Conservation (phyloP, 2,113 vertebrate species). For the Psettodes erumei region DNA sequence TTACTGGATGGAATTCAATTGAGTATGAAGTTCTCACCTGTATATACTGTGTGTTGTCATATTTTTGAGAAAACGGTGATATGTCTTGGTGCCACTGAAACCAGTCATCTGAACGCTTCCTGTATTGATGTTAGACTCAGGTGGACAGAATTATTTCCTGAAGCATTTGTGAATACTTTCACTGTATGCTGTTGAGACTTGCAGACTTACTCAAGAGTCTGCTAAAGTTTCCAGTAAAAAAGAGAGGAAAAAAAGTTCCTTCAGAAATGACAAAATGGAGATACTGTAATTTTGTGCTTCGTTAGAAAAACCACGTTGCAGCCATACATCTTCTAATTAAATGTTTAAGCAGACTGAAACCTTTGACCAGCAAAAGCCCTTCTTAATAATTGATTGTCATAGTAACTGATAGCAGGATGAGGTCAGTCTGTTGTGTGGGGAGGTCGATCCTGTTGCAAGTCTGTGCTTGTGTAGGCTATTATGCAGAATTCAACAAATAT, state of each 20-base stretch:
- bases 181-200: constrained; percentile 6
- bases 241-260: neutral
- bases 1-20: neutral
- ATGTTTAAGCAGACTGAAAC: constrained; percentile 36
- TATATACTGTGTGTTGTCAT: neutral
- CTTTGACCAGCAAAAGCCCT: constrained; percentile 9
- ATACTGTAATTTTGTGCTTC: neutral
- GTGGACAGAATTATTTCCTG: constrained; percentile 2
- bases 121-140: neutral
- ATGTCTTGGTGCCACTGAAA: neutral
- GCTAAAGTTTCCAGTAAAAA: neutral
- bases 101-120: constrained; percentile 2
- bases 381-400: constrained; percentile 69
- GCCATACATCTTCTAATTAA: constrained; percentile 24
- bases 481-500: constrained; percentile 52
- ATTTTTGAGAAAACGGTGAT: neutral
- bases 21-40: neutral
- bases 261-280: neutral
- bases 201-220: neutral
- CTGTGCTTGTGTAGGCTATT: constrained; percentile 19
- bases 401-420: constrained; percentile 51
- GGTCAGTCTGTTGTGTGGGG: constrained; percentile 49
- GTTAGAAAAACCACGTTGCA: neutral
- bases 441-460: constrained; percentile 42
- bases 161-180: constrained; percentile 1